Base-by-base conservation (phyloP, 1,140 invertebrate genomes). In the Heliconius congener region DNA sequence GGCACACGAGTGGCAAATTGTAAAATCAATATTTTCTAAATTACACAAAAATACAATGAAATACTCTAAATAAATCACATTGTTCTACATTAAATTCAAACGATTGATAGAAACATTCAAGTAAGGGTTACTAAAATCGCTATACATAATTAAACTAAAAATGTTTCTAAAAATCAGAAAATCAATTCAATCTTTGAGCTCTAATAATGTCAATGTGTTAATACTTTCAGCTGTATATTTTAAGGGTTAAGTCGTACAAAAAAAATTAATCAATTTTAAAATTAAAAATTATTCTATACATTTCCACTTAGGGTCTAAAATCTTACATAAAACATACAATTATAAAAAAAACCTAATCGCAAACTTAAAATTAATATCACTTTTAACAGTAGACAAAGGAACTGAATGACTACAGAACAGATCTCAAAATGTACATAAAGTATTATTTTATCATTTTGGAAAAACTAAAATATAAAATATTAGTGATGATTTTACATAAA, bases 291-390 rank as follows among this genome's bases (percentile, higher is more conserved):
- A 76, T 5, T 78, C 73, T 79, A 50, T 74, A 79, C 77, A 79
- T 70, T 74, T 74, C 19, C 19, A 37, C 72, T 74, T 79, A 74
- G 2, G 19, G 50, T 74, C 72, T 79, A 79, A 39, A 55, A 34
- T 70, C 27, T 60, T 76, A 76, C 60, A 73, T 39, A 80, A 76
- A 79, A 72, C 60, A 23, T 71, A 55, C 52, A 11, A 76, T 72
- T 60, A 81, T 70, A 77, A 71, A 73, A 66, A 57, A 71, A 85
- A 78, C 72, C 76, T 85, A 86, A 88, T 84, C 79, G 81, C 82
- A 78, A 76, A 88, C 87, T 91, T 90, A 91, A 87, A 81, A 91
- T 82, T 93, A 93, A 84, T 93, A 93, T 93, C 91, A 93, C 91
- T 91, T 86, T 84, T 85, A 87, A 87, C 87, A 89, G 87, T 90